phyloP scores from a whole-genome alignment of 2,797 vertebrate genomes.

The Leucoraja ocellata region DNA sequence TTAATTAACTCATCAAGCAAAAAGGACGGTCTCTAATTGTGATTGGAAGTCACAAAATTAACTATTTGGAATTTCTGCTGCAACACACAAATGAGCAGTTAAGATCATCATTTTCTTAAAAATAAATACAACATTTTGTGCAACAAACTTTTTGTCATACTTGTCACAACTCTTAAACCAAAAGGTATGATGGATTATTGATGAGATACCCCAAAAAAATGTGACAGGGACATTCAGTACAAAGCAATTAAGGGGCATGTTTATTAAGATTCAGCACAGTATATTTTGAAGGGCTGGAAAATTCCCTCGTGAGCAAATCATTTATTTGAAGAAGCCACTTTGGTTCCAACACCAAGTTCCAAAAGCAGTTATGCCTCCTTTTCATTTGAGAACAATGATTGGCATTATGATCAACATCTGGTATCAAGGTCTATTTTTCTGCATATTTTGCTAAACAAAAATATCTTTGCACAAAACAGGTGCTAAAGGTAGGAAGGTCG shows the following conservation, averaged over 20 bases:
- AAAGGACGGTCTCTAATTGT: neutral
- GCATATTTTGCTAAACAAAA: too few species aligned
- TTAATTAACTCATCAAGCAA: slow-evolving; percentile 5
- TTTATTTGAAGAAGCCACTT: neutral
- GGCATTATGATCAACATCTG: neutral
- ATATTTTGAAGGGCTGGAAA: neutral
- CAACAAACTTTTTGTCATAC: slow-evolving; percentile 21
- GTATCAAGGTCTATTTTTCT: neutral
- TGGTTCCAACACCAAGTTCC: neutral
- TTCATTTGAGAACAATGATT: neutral
- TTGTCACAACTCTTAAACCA: slow-evolving; percentile 10
- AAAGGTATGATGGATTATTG: slow-evolving; percentile 30
- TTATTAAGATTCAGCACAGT: slow-evolving; percentile 13
- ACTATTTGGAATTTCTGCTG: neutral
- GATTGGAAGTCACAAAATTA: slow-evolving; percentile 7
- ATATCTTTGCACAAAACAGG: too few species aligned
- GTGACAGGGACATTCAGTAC: slow-evolving; percentile 30
- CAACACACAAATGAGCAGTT: neutral
- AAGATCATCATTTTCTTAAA: neutral
- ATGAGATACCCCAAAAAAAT: slow-evolving; percentile 1
- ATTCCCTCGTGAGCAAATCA: neutral
- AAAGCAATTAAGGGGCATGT: slow-evolving; percentile 11
- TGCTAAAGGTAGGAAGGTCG: too few species aligned
- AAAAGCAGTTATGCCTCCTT: neutral
- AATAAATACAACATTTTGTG: neutral